These are phyloP conservation scores for Orius laevigatus DNA, from an alignment of 1,140 invertebrate species.

Conservation along the genomic window DNA sequence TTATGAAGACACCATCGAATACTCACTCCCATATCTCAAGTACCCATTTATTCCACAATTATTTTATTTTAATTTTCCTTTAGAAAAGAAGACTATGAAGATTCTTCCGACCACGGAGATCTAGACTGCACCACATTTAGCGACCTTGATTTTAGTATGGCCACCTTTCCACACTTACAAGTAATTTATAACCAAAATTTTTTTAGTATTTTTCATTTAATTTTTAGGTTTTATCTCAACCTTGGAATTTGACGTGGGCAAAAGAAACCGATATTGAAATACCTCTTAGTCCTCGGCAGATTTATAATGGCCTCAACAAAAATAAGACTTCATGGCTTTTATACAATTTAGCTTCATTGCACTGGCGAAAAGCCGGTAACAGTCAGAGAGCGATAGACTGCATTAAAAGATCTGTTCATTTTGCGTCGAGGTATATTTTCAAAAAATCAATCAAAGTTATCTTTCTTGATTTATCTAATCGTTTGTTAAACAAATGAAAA, in stretches of 20 bases:
- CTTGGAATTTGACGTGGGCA: slow-evolving; percentile 44
- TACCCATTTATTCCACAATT: background rate
- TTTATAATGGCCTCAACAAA: slow-evolving; percentile 42
- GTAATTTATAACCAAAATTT: slow-evolving; percentile 32
- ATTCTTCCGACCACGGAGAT: slow-evolving; percentile 11
- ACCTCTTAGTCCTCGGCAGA: slow-evolving; percentile 41
- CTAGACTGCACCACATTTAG: slow-evolving; percentile 51
- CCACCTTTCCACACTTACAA: slow-evolving; percentile 64
- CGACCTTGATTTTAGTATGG: slow-evolving; percentile 55
- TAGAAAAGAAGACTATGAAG: slow-evolving; percentile 7
- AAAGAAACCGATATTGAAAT: slow-evolving; percentile 45
- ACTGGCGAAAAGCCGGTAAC: slow-evolving; percentile 68
- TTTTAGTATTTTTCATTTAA: background rate
- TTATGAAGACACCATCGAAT: background rate
- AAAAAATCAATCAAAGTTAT: slow-evolving; percentile 4
- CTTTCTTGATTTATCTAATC: too few relatives aligned
- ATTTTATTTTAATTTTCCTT: slow-evolving; percentile 1
- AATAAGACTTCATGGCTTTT: slow-evolving; percentile 70
- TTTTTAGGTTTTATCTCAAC: slow-evolving; percentile 40
- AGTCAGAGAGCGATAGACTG: slow-evolving; percentile 66
- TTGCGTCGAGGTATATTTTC: slow-evolving; percentile 48
- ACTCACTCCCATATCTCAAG: background rate
- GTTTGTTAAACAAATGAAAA: background rate
- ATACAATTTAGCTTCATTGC: slow-evolving; percentile 68
- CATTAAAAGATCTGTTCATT: slow-evolving; percentile 56